phyloP scores from a whole-genome alignment of 1,140 invertebrate genomes.

The Drosophila repletoides region DNA sequence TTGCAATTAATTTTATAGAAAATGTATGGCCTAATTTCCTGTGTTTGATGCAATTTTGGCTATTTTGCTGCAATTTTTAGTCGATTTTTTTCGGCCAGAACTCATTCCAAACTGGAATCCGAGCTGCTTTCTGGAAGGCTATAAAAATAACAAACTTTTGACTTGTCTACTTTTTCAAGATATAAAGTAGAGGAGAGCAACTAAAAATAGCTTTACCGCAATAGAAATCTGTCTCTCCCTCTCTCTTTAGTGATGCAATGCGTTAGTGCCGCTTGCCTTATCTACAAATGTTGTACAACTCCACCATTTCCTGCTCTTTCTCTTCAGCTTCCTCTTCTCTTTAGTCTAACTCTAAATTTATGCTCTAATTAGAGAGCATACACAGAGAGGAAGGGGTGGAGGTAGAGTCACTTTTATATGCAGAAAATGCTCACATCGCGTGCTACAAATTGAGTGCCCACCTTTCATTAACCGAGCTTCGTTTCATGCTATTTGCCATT shows the following conservation, averaged over 20 bases:
- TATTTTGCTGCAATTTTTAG: too few species aligned
- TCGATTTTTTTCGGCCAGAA: too few species aligned
- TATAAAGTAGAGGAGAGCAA: constrained; percentile 11
- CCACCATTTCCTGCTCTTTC: constrained; percentile 2
- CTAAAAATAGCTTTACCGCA: neutral
- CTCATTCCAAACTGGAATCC: too few species aligned
- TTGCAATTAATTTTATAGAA: too few species aligned
- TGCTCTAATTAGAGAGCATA: constrained; percentile 62
- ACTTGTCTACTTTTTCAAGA: too few species aligned
- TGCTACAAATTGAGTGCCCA: constrained; percentile 58
- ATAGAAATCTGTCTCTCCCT: neutral
- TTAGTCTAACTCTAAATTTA: constrained; percentile 25
- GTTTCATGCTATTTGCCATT: constrained; percentile 31
- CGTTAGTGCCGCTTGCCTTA: constrained; percentile 25
- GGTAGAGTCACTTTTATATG: constrained; percentile 11
- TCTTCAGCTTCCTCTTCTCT: neutral
- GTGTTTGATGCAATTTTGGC: too few species aligned
- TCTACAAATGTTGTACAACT: constrained; percentile 7
- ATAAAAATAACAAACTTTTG: too few species aligned
- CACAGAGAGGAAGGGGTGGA: too few species aligned
- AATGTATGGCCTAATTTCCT: too few species aligned
- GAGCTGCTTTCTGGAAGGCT: too few species aligned
- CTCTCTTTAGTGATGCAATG: constrained; percentile 21
- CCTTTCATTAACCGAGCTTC: constrained; percentile 41
- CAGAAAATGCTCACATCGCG: constrained; percentile 41